Percentiles rank a stretch among this genome's conserved stretches.
Conservation (phyloP, 2,888 invertebrate genomes). For the Agonopterix alstromeriana region DNA sequence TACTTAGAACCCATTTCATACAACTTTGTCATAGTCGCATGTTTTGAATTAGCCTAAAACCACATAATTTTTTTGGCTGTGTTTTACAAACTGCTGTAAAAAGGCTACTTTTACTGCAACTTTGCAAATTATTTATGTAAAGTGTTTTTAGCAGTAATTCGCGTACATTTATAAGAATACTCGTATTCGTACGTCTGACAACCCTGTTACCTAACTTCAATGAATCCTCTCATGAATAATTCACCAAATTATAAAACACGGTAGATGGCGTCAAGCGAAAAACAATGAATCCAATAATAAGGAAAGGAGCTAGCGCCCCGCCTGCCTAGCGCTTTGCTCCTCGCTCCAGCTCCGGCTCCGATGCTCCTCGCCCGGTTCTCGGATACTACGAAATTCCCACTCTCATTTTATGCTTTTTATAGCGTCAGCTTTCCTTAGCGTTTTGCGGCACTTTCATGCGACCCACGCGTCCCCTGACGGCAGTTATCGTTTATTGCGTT, state of each 20-base stretch:
- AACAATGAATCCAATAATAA: constrained; percentile 47
- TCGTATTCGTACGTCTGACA: background rate
- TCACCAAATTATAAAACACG: constrained; percentile 39
- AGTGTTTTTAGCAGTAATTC: too few relatives aligned
- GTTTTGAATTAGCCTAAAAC: too few relatives aligned
- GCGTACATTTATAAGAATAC: too few relatives aligned
- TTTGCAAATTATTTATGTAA: too few relatives aligned
- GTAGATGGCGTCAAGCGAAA: constrained; percentile 38
- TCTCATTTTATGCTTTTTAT: constrained; percentile 24
- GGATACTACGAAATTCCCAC: constrained; percentile 24
- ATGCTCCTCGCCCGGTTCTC: constrained; percentile 3
- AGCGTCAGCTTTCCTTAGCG: constrained; percentile 23
- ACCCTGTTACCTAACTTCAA: constrained; percentile 25
- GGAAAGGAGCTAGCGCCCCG: constrained; percentile 16
- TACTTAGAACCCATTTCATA: too few relatives aligned
- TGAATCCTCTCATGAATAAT: constrained; percentile 35
- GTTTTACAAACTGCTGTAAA: too few relatives aligned
- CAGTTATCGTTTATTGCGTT: constrained; percentile 32
- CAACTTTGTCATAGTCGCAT: too few relatives aligned
- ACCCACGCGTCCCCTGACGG: constrained; percentile 26
- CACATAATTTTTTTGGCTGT: too few relatives aligned
- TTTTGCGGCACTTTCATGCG: constrained; percentile 28
- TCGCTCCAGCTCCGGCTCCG: background rate
- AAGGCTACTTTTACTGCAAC: too few relatives aligned
- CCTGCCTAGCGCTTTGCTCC: background rate